These are phyloP conservation scores for Triplophysa dalaica DNA, from an alignment of 2,113 vertebrate species.

Conservation along the genomic window DNA sequence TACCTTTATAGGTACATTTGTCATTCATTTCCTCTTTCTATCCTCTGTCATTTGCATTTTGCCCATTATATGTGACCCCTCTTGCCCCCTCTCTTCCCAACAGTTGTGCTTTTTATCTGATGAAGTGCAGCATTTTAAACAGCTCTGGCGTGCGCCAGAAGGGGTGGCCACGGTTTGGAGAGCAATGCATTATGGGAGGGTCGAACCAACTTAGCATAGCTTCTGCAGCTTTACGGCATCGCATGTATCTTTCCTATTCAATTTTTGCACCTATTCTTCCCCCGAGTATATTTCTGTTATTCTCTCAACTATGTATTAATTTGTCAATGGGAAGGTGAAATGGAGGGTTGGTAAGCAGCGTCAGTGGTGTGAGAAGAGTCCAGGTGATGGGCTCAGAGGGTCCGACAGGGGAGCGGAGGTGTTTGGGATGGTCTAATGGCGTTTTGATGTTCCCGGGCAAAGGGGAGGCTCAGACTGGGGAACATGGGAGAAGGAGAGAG, in stretches of 20 bases:
- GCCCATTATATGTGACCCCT: conserved; percentile 72
- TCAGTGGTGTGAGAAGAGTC: conserved; percentile 61
- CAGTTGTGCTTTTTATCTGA: conserved; percentile 72
- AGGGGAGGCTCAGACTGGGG: conserved; percentile 83
- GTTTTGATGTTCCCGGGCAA: conserved; percentile 97
- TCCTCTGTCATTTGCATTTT: conserved; percentile 74
- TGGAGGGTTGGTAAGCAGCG: conserved; percentile 75
- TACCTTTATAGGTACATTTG: conserved; percentile 73
- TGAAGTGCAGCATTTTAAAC: conserved; percentile 61
- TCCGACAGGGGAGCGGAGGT: conserved; percentile 70
- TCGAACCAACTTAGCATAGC: conserved; percentile 43
- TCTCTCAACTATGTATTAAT: conserved; percentile 43
- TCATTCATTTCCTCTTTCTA: conserved; percentile 69
- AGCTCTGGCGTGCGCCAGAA: conserved; percentile 57
- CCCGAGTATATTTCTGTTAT: conserved; percentile 39
- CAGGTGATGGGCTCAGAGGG: conserved; percentile 57
- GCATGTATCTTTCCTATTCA: conserved; percentile 1
- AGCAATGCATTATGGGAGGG: conserved; percentile 27
- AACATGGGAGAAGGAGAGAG: conserved; percentile 80
- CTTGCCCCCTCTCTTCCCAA: conserved; percentile 64
- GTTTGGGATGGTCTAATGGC: conserved; percentile 88
- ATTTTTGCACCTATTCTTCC: conserved; percentile 40
- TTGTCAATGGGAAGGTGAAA: conserved; percentile 60
- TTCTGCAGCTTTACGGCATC: conserved; percentile 12
- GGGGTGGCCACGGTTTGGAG: conserved; percentile 27